Evolutionary conservation across 2,113 vertebrate genomes (phyloP), one percentile per base, ranked within the genome.

Genomic region (Percopsis transmontana): DNA sequence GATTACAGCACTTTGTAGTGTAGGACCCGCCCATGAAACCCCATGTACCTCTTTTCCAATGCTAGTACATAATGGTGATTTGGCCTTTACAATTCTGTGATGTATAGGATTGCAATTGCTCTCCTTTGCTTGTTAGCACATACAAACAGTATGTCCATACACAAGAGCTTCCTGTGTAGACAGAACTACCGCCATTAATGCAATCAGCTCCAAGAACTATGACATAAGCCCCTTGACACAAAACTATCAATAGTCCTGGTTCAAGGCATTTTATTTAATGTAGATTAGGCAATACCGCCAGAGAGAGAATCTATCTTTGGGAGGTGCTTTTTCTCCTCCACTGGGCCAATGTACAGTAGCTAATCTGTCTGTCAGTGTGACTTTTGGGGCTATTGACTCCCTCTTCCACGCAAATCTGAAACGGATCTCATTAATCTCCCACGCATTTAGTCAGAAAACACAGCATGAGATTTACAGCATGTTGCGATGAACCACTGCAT

Each of bases 371-470:
- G 78, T 82, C 82, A 78, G 68, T 71, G 60, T 76, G 76, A 83
- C 72, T 87, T 85, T 76, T 76, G 67, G 82, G 72, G 76, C 82
- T 70, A 64, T 52, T 45, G 68, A 80, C 71, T 83, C 76, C 62
- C 78, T 68, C 74, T 77, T 71, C 77, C 57, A 74, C 80, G 79
- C 76, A 82, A 88, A 88, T 87, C 81, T 83, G 79, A 83, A 88
- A 90, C 85, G 73, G 81, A 90, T 87, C 82, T 81, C 74, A 77
- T 84, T 87, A 84, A 86, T 87, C 80, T 82, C 66, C 48, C 50
- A 63, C 18, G 58, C 80, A 82, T 54, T 79, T 60, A 76, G 51
- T 76, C 68, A 78, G 53, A 70, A 65, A 79, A 76, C 67, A 81
- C 64, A 80, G 68, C 77, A 57, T 58, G 60, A 76, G 62, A 86